Percentiles rank a stretch among this genome's conserved stretches.
Evolutionary conservation across 2,113 vertebrate genomes (phyloP).

Genomic region (Gavialis gangeticus): DNA sequence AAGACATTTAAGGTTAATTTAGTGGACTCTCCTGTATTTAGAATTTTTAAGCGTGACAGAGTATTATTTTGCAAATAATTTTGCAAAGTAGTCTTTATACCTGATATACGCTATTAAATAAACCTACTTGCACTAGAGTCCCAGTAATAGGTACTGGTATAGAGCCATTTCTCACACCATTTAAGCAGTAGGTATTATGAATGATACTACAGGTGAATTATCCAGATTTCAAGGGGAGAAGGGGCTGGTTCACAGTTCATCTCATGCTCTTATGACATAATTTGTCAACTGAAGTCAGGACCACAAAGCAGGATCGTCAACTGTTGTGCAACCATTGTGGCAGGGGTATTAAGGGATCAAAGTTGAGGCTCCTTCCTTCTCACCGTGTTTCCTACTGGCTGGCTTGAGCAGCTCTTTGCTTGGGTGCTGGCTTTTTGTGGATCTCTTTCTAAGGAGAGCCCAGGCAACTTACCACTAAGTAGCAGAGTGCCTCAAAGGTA

Average conservation of each 20-base stretch:
- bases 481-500: too few relatives aligned
- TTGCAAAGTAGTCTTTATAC: too few relatives aligned
- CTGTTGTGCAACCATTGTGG: background rate
- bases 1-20: background rate
- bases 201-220: background rate
- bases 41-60: background rate
- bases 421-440: background rate
- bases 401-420: background rate
- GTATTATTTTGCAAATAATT: too few relatives aligned
- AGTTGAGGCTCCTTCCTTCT: background rate
- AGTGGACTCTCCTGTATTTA: background rate
- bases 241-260: background rate
- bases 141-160: background rate
- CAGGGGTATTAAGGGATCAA: background rate
- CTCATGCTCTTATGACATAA: background rate
- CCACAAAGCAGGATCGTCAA: background rate
- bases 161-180: background rate
- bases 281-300: background rate
- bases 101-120: background rate
- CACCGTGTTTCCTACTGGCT: background rate
- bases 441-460: background rate
- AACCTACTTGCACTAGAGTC: background rate
- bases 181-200: background rate
- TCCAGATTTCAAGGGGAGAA: background rate
- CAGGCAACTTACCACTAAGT: too few relatives aligned